Percentiles rank a stretch among this genome's conserved stretches.
Evolutionary conservation across 2,113 vertebrate genomes (phyloP).

Genomic region (Otocyon megalotis): DNA sequence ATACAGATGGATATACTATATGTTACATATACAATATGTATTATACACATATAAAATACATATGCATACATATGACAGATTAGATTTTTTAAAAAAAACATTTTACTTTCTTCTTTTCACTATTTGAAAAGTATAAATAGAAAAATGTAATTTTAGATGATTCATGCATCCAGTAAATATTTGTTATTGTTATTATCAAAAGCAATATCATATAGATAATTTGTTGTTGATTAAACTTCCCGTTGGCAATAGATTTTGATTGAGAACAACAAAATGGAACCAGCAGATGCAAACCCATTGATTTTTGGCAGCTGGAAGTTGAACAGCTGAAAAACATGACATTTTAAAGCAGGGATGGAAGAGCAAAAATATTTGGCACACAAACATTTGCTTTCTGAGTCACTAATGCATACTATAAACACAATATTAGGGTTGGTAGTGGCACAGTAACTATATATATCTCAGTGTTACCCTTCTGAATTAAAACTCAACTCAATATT

Average conservation of each 20-base stretch:
- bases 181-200: background rate
- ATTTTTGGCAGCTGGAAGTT: constrained; percentile 78
- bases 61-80: background rate
- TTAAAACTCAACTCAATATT: background rate
- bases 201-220: constrained; percentile 36
- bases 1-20: background rate
- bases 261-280: constrained; percentile 65
- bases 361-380: constrained; percentile 67
- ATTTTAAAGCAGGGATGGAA: constrained; percentile 47
- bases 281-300: constrained; percentile 70
- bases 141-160: constrained; percentile 3
- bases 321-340: constrained; percentile 73
- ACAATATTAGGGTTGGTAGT: background rate
- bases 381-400: background rate
- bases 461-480: background rate
- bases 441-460: background rate
- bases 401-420: background rate
- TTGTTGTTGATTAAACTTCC: constrained; percentile 50
- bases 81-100: background rate
- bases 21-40: background rate
- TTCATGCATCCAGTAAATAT: background rate
- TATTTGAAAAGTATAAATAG: background rate
- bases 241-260: constrained; percentile 47
- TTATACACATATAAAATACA: background rate
- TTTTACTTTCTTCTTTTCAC: background rate